Evolutionary conservation across 2,797 vertebrate genomes (phyloP).

Genomic region (Dendrocincla tyrannina): DNA sequence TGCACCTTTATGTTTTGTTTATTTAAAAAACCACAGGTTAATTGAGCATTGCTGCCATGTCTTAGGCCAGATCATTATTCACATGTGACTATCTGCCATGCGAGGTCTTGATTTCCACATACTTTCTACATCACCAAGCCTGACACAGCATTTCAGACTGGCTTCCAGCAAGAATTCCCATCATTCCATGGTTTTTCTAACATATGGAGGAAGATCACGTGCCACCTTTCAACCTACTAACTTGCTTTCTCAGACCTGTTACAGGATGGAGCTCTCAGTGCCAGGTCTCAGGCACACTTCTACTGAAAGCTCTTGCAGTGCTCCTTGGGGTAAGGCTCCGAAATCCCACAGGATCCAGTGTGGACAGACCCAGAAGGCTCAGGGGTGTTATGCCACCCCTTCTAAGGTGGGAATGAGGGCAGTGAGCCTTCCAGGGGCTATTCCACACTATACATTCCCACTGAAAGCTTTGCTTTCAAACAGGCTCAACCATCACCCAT

Average conservation of each 20-base stretch:
- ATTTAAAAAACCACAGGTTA: neutral
- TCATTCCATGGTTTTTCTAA: neutral
- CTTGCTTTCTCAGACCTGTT: neutral
- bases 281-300: accelerated
- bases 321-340: neutral
- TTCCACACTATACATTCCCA: neutral
- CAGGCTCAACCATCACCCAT: neutral
- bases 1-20: neutral
- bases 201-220: accelerated
- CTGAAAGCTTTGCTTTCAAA: neutral
- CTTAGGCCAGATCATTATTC: neutral
- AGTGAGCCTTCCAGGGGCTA: neutral
- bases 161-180: neutral
- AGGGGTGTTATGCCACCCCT: neutral
- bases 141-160: neutral
- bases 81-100: neutral
- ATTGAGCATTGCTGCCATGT: neutral
- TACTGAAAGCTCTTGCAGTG: neutral
- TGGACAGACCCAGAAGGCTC: neutral
- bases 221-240: neutral
- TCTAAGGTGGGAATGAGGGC: neutral
- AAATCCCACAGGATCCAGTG: accelerated
- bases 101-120: accelerated
- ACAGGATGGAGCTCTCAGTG: neutral
- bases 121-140: neutral